Percentiles rank a stretch among this genome's conserved stretches.
These are phyloP conservation scores for Camponotus pennsylvanicus DNA, from an alignment of 1,140 invertebrate genomes.

Conservation along the genomic window DNA sequence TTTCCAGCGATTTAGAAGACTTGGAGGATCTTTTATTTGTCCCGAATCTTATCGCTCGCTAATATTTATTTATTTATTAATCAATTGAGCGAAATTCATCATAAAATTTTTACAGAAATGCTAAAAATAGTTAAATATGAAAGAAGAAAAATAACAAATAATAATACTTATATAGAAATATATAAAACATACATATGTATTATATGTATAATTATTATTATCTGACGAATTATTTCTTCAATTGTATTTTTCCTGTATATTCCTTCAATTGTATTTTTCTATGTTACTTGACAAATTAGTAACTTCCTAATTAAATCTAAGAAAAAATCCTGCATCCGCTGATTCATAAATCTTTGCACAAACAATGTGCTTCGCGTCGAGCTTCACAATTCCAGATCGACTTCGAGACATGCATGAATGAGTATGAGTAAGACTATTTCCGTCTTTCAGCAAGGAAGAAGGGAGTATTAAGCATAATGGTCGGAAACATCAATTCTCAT, in stretches of 20 bases:
- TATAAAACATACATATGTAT: not conserved
- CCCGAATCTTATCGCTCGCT: not conserved
- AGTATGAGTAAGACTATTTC: constrained; percentile 59
- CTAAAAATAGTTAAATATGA: not conserved
- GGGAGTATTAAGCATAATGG: constrained; percentile 73
- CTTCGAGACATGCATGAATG: constrained; percentile 4
- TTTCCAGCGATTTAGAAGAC: not conserved
- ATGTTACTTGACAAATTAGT: not conserved
- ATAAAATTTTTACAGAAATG: not conserved
- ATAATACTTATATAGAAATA: not conserved
- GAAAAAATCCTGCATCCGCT: not conserved
- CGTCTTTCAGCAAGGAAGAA: constrained; percentile 59
- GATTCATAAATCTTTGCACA: not conserved
- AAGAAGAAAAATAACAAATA: constrained; percentile 9
- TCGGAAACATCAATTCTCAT: constrained; percentile 79
- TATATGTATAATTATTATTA: not conserved
- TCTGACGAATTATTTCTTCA: not conserved
- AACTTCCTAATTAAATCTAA: not conserved
- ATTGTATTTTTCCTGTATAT: no score
- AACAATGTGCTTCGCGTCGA: not conserved
- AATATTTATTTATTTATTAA: constrained; percentile 14
- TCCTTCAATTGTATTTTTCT: not conserved
- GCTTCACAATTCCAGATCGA: constrained; percentile 17
- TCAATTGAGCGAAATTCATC: not conserved
- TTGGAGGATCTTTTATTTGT: not conserved